phyloP scores from a whole-genome alignment of 30 jellyfish, hydroid and myxozoan genomes.

The Morbakka virulenta region DNA sequence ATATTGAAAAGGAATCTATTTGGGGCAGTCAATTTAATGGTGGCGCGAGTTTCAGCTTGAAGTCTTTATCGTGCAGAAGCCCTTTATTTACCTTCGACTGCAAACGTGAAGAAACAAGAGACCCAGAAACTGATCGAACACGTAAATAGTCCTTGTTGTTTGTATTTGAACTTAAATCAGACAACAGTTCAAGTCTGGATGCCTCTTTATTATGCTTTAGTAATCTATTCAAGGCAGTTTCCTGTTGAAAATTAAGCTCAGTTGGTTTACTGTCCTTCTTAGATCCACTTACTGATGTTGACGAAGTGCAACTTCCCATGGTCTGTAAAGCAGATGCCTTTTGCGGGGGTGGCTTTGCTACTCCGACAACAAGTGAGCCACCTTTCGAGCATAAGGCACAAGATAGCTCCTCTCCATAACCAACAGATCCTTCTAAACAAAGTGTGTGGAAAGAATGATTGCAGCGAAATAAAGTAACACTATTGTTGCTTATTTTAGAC shows the following conservation, averaged over 20 bases:
- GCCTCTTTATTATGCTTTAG: slow-evolving; percentile 45
- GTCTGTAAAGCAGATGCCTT: slow-evolving; percentile 4
- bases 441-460: slow-evolving; percentile 78
- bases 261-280: slow-evolving; percentile 24
- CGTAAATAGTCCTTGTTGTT: background rate
- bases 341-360: background rate
- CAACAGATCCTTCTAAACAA: slow-evolving; percentile 92
- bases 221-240: slow-evolving; percentile 41
- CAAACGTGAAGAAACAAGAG: background rate
- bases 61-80: slow-evolving; percentile 58
- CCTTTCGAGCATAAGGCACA: slow-evolving; percentile 83
- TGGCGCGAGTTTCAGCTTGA: slow-evolving; percentile 52
- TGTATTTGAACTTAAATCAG: slow-evolving; percentile 14
- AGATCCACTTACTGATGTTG: background rate
- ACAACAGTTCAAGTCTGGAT: slow-evolving; percentile 18
- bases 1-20: no score
- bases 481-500: slow-evolving; percentile 43
- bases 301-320: background rate
- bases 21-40: no score
- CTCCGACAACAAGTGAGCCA: slow-evolving; percentile 14
- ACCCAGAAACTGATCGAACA: background rate
- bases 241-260: slow-evolving; percentile 45
- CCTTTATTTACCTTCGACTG: slow-evolving; percentile 17
- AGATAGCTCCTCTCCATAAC: slow-evolving; percentile 72
- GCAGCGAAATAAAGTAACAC: slow-evolving; percentile 70